Evolutionary conservation across 2,888 invertebrate species (phyloP).

Genomic region (Andrena chrysosceles): DNA sequence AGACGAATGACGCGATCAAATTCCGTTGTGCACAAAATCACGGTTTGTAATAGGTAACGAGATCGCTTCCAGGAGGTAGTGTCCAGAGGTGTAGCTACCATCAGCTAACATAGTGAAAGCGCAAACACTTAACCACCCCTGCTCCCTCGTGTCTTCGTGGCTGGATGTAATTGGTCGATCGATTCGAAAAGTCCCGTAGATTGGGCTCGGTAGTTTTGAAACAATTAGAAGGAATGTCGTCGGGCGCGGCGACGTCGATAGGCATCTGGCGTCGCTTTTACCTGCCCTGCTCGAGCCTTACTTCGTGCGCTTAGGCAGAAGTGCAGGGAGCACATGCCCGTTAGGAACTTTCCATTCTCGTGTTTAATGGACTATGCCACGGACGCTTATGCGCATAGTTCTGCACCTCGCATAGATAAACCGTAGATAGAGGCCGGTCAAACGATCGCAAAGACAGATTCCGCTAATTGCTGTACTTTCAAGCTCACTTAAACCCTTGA

Average conservation of each 20-base stretch:
- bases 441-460: conserved; percentile 49
- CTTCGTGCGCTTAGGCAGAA: conserved; percentile 24
- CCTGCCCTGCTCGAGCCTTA: conserved; percentile 32
- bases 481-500: conserved; percentile 20
- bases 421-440: conserved; percentile 22
- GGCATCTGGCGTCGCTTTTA: conserved; percentile 57
- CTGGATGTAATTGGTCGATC: conserved; percentile 68
- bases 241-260: conserved; percentile 50
- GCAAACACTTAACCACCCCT: conserved; percentile 5
- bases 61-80: conserved; percentile 19
- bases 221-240: conserved; percentile 78
- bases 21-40: conserved; percentile 21
- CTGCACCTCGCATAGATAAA: conserved; percentile 38
- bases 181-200: conserved; percentile 58
- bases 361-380: conserved; percentile 29
- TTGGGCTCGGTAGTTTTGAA: conserved; percentile 65
- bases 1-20: conserved; percentile 15
- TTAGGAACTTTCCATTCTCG: conserved; percentile 29
- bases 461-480: conserved; percentile 52
- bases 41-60: conserved; percentile 20
- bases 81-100: conserved; percentile 25
- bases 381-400: conserved; percentile 26
- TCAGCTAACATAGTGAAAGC: conserved; percentile 37
- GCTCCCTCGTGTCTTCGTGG: conserved; percentile 39
- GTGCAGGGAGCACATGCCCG: conserved; percentile 14